phyloP scores from a whole-genome alignment of 2,113 vertebrate species.

The Caranx ignobilis region DNA sequence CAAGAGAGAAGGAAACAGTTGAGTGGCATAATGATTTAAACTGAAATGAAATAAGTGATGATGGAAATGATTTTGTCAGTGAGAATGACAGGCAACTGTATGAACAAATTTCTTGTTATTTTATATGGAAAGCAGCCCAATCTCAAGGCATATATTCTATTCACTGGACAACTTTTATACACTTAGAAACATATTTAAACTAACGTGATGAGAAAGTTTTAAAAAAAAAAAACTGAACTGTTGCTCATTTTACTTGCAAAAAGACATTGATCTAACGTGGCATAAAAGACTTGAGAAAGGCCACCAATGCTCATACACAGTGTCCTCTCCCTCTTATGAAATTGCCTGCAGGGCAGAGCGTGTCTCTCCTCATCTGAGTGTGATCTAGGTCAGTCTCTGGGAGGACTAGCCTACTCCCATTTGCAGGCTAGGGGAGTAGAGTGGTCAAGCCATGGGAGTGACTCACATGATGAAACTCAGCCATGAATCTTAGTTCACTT shows the following conservation, averaged over 20 bases:
- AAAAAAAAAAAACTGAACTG: neutral
- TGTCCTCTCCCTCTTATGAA: slow-evolving; percentile 28
- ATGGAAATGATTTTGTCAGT: neutral
- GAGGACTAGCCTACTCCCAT: slow-evolving; percentile 54
- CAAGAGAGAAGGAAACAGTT: slow-evolving; percentile 7
- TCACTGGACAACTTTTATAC: neutral
- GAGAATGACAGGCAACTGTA: neutral
- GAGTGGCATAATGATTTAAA: neutral
- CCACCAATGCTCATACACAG: slow-evolving; percentile 14
- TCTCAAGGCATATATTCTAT: neutral
- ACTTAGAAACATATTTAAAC: no score
- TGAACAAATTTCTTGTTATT: slow-evolving; percentile 1
- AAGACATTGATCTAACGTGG: neutral
- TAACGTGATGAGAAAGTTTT: neutral
- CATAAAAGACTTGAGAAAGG: slow-evolving; percentile 26
- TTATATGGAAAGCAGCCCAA: neutral
- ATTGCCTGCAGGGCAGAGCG: slow-evolving; percentile 55
- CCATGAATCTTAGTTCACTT: neutral
- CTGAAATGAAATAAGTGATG: neutral
- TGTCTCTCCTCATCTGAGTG: slow-evolving; percentile 57
- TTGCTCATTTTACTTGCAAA: neutral
- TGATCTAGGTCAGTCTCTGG: slow-evolving; percentile 75
- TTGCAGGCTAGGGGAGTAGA: slow-evolving; percentile 25
- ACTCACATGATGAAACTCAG: slow-evolving; percentile 50
- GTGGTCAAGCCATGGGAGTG: slow-evolving; percentile 45